Conservation (phyloP, 2,888 invertebrate species). For the Trachelus troglodyta region DNA sequence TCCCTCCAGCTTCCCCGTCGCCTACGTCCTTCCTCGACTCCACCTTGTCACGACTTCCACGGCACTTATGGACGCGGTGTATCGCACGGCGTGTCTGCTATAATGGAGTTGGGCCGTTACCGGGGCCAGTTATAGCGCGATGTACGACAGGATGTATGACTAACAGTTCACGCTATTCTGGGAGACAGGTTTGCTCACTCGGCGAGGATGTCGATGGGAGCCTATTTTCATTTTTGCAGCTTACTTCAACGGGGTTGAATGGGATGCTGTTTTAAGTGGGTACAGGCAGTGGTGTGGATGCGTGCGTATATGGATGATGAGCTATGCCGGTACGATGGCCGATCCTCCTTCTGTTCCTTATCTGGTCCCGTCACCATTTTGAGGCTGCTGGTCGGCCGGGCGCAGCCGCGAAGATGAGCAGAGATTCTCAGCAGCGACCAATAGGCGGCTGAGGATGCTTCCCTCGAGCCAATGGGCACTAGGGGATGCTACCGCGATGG, state of each 20-base stretch:
- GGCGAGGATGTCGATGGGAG: slow-evolving; percentile 29
- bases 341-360: background rate
- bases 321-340: background rate
- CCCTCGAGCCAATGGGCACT: slow-evolving; percentile 55
- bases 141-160: slow-evolving; percentile 62
- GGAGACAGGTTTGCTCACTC: slow-evolving; percentile 49
- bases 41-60: slow-evolving; percentile 18
- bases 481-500: slow-evolving; percentile 50
- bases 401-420: slow-evolving; percentile 63
- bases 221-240: background rate
- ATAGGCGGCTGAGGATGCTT: slow-evolving; percentile 56
- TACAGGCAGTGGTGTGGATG: background rate
- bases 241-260: background rate
- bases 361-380: background rate
- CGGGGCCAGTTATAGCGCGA: slow-evolving; percentile 57
- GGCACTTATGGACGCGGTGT: slow-evolving; percentile 25
- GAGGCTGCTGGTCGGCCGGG: slow-evolving; percentile 21
- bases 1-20: slow-evolving; percentile 14
- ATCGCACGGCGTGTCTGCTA: slow-evolving; percentile 45
- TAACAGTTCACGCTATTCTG: slow-evolving; percentile 60
- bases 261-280: background rate
- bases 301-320: background rate
- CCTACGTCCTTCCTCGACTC: slow-evolving; percentile 20
- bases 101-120: slow-evolving; percentile 52
- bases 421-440: slow-evolving; percentile 58